phyloP scores from a whole-genome alignment of 1,140 invertebrate genomes.

The Laodelphax striatellus region DNA sequence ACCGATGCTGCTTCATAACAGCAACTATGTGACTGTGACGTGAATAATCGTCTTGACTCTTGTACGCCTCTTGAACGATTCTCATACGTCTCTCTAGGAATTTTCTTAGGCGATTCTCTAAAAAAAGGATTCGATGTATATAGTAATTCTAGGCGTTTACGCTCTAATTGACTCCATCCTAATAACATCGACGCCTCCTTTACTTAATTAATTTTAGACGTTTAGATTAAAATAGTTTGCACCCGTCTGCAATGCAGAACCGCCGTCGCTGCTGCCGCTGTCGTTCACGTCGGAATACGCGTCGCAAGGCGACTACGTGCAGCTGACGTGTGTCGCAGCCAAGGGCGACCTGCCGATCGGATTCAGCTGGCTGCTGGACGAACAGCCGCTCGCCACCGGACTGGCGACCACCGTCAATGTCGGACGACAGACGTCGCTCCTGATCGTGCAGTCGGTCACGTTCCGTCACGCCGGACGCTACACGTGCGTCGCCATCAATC shows the following conservation, averaged over 20 bases:
- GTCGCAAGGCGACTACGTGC: conserved; percentile 31
- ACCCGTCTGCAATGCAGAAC: background rate
- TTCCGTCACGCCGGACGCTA: conserved; percentile 27
- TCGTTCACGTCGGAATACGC: conserved; percentile 3
- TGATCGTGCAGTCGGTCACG: conserved; percentile 20
- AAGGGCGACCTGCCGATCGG: conserved; percentile 20
- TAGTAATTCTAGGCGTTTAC: too few species aligned
- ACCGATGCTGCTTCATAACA: too few species aligned
- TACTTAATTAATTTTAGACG: too few species aligned
- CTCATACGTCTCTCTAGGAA: too few species aligned
- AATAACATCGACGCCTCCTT: too few species aligned
- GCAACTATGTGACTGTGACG: too few species aligned
- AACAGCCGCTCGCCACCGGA: conserved; percentile 23
- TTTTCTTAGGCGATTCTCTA: too few species aligned
- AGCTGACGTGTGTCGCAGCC: conserved; percentile 28
- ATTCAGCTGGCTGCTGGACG: conserved; percentile 13
- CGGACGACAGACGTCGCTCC: conserved; percentile 16
- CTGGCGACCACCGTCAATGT: conserved; percentile 16
- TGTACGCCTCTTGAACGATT: too few species aligned
- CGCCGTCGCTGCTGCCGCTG: conserved; percentile 4
- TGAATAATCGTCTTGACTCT: too few species aligned
- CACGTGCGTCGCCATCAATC: conserved; percentile 22
- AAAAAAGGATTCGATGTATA: too few species aligned
- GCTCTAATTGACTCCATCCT: too few species aligned
- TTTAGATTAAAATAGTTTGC: too few species aligned